Evolutionary conservation across 92 coral and sea anemone species (phyloP), one percentile per base, ranked within the genome.

Genomic region (Micromussa lordhowensis): DNA sequence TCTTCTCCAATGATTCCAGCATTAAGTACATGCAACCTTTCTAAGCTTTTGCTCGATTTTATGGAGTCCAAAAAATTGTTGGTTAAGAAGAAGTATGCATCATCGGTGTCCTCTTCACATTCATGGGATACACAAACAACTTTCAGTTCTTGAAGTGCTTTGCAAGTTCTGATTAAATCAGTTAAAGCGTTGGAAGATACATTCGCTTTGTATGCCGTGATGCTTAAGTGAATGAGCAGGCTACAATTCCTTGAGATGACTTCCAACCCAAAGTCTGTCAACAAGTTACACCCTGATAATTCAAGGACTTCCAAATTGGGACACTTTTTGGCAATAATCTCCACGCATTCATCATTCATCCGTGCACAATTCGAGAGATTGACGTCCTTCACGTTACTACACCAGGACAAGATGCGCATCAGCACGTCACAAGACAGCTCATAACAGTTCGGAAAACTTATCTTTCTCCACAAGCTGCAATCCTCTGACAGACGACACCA

Each of bases 401-500:
- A 77, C 88, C 93, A 91, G 3, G 85, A 87, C 63, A 95, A 77
- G 3, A 92, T 68, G 57, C 84, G 89, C 36, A 78, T 61, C 51
- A 95, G 68, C 66, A 82, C 93, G 17, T 72, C 82, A 21, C 48
- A 48, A 84, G 86, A 82, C 10, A 95, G 85, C 28, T 79, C 82
- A 59, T 91, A 90, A 87, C 89, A 88, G 81, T 83, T 89, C 58
- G 96, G 94, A 59, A 95, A 90, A 55, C 71, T 4, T 31, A 95
- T 66, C 28, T 71, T 78, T 38, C 91, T 75, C 98, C 98, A 95
- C 31, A 95, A 94, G 73, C 92, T 93, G 8, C 93, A 40, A 57
- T 95, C 98, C n/a, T 83, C 73, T 10, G 92, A 85, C 38, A 95
- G 84, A 59, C 79, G 85, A 24, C 79, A 84, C 98, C 98, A 95